Evolutionary conservation across 2,113 vertebrate species (phyloP).

Genomic region (Junco hyemalis): DNA sequence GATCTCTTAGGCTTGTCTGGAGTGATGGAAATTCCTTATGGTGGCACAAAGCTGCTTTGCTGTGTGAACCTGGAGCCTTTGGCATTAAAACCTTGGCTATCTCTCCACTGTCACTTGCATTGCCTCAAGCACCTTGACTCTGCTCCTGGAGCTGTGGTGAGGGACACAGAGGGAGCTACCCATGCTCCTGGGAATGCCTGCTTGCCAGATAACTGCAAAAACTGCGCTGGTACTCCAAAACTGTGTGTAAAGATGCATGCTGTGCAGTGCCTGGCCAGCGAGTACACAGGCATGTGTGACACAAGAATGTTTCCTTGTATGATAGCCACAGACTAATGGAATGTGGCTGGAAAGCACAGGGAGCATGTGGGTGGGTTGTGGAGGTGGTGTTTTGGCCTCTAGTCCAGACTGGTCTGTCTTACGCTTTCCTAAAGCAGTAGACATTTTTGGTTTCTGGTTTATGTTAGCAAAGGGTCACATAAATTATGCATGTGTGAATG

Average conservation of each 20-base stretch:
- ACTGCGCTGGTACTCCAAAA: background rate
- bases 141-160: fast-evolving
- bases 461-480: background rate
- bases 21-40: background rate
- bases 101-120: background rate
- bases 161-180: background rate
- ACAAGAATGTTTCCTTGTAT: fast-evolving
- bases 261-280: fast-evolving
- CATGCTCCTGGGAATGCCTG: background rate
- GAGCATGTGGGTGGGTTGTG: fast-evolving
- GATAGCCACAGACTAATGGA: background rate
- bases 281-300: background rate
- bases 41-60: background rate
- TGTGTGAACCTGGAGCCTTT: background rate
- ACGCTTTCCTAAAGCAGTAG: background rate
- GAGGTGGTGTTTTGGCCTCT: background rate
- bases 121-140: background rate
- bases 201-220: background rate
- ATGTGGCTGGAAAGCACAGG: background rate
- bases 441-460: background rate
- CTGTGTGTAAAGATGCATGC: fast-evolving
- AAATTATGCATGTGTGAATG: background rate
- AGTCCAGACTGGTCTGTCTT: background rate
- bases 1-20: background rate
- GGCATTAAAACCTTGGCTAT: fast-evolving